phyloP scores from a whole-genome alignment of 2,888 invertebrate genomes.

The Dasysyrphus tricinctus region DNA sequence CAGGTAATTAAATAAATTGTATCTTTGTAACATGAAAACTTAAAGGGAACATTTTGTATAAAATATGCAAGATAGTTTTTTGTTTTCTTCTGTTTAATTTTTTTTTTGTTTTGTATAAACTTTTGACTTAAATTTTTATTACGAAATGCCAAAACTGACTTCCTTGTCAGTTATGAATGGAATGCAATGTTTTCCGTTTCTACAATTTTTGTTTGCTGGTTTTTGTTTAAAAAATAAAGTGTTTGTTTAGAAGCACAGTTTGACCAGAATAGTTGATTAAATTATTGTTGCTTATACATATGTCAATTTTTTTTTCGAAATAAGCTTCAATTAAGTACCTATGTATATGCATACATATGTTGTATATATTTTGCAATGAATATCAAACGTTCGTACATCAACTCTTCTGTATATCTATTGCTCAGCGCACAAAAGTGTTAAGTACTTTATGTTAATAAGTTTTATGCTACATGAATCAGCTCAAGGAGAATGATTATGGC shows the following conservation, averaged over 20 bases:
- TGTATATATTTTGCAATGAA: no score
- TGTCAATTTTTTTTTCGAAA: no score
- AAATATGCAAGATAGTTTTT: slow-evolving; percentile 56
- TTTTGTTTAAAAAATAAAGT: not conserved
- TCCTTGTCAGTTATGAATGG: slow-evolving; percentile 7
- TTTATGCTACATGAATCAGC: no score
- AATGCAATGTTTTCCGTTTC: slow-evolving; percentile 32
- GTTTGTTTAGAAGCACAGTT: not conserved
- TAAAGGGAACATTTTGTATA: slow-evolving; percentile 34
- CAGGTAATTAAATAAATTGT: slow-evolving; percentile 60
- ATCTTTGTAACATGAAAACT: slow-evolving; percentile 42
- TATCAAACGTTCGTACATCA: no score
- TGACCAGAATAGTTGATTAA: not conserved
- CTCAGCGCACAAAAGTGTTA: no score
- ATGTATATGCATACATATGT: no score
- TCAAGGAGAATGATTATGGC: no score
- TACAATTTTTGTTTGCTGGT: not conserved
- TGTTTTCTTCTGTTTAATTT: slow-evolving; percentile 5
- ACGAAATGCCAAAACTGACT: slow-evolving; percentile 13
- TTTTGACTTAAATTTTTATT: slow-evolving; percentile 3
- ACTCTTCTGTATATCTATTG: no score
- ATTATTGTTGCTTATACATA: no score
- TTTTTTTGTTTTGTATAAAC: not conserved
- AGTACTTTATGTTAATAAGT: no score
- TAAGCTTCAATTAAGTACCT: no score